These are phyloP conservation scores for Pterobdella sp. DNA, from an alignment of 2,888 invertebrate species.

Conservation along the genomic window DNA sequence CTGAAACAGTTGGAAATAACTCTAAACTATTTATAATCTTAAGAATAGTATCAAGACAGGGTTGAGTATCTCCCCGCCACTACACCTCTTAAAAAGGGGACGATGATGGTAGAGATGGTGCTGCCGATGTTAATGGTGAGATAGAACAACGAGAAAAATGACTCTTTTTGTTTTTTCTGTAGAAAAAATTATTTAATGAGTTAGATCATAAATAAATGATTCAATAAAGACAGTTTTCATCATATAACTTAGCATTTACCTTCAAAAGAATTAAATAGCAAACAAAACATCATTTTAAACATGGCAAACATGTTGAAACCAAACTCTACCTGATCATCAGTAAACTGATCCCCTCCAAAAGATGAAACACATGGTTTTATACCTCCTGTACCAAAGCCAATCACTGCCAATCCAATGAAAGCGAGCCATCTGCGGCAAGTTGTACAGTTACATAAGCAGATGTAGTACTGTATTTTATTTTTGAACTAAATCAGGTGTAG, in stretches of 20 bases:
- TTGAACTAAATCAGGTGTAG: no score
- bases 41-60: no score
- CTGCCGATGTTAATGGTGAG: conserved; percentile 53
- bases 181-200: not conserved
- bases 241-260: not conserved
- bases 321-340: conserved; percentile 49
- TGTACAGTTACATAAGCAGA: no score
- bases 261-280: not conserved
- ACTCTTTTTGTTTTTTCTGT: conserved; percentile 58
- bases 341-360: conserved; percentile 89
- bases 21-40: not conserved
- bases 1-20: conserved; percentile 37
- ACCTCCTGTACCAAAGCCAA: conserved; percentile 86
- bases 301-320: not conserved
- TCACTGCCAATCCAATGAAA: conserved; percentile 62
- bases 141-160: conserved; percentile 85
- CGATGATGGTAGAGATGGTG: conserved; percentile 32
- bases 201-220: not conserved
- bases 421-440: conserved; percentile 56
- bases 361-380: conserved; percentile 91
- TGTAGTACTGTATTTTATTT: no score
- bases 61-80: no score
- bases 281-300: not conserved
- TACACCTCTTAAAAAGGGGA: conserved; percentile 54
- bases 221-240: not conserved